Evolutionary conservation across 2,797 vertebrate species (phyloP).

Genomic region (Poecilia gillii): DNA sequence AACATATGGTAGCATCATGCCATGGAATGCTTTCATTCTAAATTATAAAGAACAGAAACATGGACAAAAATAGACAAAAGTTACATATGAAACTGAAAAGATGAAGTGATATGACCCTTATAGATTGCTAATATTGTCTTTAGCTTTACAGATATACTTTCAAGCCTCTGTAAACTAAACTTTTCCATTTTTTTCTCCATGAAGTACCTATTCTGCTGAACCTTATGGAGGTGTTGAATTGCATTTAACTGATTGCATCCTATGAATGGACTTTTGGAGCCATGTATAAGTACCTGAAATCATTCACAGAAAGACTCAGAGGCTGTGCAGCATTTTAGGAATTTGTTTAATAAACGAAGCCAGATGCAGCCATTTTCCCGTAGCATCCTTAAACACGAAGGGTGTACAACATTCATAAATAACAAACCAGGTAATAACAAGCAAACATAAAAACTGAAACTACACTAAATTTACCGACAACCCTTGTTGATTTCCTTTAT

Average conservation of each 20-base stretch:
- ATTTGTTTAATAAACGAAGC: conserved; percentile 16
- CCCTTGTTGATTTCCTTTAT: background rate
- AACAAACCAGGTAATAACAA: conserved; percentile 11
- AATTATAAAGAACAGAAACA: conserved; percentile 30
- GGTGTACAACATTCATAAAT: background rate
- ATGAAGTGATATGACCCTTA: conserved; percentile 8
- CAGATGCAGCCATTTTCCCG: conserved; percentile 8
- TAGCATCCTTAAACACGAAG: background rate
- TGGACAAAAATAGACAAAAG: conserved; percentile 11
- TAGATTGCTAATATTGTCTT: conserved; percentile 2
- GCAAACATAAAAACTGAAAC: conserved; percentile 8
- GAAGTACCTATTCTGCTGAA: background rate
- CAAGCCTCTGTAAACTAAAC: background rate
- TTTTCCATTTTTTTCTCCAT: background rate
- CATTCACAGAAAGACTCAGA: conserved; percentile 19
- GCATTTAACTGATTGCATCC: background rate
- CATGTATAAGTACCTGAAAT: conserved; percentile 1
- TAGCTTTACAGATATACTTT: conserved; percentile 4
- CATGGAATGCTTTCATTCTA: conserved; percentile 47
- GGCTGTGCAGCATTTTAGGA: conserved; percentile 1
- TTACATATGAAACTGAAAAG: conserved; percentile 12
- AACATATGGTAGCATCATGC: background rate
- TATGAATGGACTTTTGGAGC: background rate
- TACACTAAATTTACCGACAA: background rate
- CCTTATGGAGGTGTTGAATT: background rate